A percentile compares a stretch with the other conserved stretches of the same genome.
Evolutionary conservation across 2,113 vertebrate genomes (phyloP).

Genomic region (Ornithorhynchus anatinus): DNA sequence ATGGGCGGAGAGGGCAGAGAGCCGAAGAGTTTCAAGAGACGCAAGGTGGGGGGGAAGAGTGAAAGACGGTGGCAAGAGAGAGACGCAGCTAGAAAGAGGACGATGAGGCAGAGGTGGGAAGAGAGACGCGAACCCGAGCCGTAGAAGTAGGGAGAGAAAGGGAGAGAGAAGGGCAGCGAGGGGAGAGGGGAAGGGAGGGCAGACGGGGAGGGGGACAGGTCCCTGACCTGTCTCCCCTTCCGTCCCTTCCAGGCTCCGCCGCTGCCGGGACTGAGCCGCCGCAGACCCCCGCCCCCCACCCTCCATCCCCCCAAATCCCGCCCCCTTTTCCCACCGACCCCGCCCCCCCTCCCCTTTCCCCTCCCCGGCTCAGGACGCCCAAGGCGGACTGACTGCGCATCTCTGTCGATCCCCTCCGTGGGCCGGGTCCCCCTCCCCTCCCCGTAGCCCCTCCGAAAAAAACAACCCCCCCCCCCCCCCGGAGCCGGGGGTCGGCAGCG

Average conservation of each 20-base stretch:
- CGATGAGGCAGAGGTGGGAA: constrained; percentile 55
- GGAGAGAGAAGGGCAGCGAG: background rate
- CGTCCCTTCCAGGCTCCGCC: constrained; percentile 17
- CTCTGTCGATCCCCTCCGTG: accelerated
- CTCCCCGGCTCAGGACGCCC: background rate
- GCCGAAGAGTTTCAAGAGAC: too few species aligned
- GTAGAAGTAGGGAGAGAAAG: background rate
- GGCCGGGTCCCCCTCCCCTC: background rate
- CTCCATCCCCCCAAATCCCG: constrained; percentile 42
- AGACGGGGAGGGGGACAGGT: background rate
- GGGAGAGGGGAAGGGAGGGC: background rate
- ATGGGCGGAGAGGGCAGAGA: too few species aligned
- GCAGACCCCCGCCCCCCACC: constrained; percentile 73
- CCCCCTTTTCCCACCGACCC: background rate
- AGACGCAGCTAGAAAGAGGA: background rate
- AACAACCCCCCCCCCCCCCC: accelerated
- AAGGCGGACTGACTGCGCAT: background rate
- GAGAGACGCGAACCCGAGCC: background rate
- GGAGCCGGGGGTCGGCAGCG: background rate
- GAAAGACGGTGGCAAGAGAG: too few species aligned
- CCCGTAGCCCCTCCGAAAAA: background rate
- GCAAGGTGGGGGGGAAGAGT: too few species aligned
- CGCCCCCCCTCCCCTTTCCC: background rate
- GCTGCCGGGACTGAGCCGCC: constrained; percentile 48
- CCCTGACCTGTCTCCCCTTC: constrained; percentile 21